Conservation (phyloP, 2,797 vertebrate genomes). For the Adelosebastes latens region DNA sequence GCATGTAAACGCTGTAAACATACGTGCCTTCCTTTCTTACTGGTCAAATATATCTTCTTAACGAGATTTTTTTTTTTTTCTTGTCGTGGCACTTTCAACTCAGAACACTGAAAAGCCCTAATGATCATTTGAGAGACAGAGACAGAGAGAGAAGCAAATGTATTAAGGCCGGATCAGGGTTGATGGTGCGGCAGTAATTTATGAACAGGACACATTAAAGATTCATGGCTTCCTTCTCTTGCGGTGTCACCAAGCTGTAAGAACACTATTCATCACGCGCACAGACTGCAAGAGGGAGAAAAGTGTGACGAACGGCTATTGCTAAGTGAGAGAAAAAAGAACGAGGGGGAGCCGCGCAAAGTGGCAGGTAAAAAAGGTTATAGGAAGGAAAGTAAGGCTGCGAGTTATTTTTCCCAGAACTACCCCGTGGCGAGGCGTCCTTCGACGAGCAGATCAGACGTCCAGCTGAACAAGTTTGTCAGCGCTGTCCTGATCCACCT, state of each 20-base stretch:
- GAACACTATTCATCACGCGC: conserved; percentile 70
- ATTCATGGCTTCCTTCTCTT: conserved; percentile 72
- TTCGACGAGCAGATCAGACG: not conserved
- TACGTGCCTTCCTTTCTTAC: not conserved
- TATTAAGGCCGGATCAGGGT: conserved; percentile 33
- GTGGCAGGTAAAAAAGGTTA: conserved; percentile 1
- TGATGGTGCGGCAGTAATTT: conserved; percentile 73
- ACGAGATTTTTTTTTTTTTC: not conserved
- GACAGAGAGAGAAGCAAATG: conserved; percentile 35
- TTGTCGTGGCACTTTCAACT: not conserved
- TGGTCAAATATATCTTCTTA: not conserved
- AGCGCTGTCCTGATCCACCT: conserved; percentile 16
- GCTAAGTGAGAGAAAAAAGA: conserved; percentile 5
- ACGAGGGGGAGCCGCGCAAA: not conserved
- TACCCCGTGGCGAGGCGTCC: not conserved
- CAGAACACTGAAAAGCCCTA: not conserved
- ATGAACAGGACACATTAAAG: conserved; percentile 78
- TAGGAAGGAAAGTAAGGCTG: not conserved
- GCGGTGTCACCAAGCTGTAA: conserved; percentile 55
- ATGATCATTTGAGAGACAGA: conserved; percentile 31
- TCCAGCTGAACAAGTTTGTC: not conserved
- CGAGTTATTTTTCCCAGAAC: conserved; percentile 11
- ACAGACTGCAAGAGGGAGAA: conserved; percentile 19
- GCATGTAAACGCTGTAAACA: not conserved
- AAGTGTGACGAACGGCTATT: conserved; percentile 10